Conservation (phyloP, 2,888 invertebrate species). For the Eurytoma adleriae region DNA sequence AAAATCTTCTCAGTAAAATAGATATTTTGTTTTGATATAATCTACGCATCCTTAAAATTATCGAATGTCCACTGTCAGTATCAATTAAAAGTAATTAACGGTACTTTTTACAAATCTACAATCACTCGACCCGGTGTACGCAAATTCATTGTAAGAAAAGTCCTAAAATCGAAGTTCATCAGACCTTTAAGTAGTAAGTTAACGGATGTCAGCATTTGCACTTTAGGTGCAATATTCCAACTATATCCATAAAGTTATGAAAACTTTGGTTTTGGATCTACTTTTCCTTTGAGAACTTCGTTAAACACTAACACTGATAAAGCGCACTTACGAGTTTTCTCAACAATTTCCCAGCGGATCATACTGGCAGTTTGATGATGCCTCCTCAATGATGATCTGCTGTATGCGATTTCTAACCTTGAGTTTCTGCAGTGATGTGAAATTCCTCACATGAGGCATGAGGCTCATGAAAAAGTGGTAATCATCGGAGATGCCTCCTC, state of each 20-base stretch:
- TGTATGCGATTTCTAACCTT: slow-evolving; percentile 56
- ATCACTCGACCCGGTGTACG: background rate
- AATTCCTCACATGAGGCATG: slow-evolving; percentile 54
- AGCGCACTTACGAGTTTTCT: slow-evolving; percentile 1
- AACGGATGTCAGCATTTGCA: background rate
- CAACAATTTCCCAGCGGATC: slow-evolving; percentile 56
- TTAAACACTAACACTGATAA: background rate
- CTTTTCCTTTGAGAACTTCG: too few species aligned
- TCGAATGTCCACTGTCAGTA: background rate
- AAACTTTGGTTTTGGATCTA: slow-evolving; percentile 13
- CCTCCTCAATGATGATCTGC: slow-evolving; percentile 57
- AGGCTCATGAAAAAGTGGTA: slow-evolving; percentile 59
- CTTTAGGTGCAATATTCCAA: background rate
- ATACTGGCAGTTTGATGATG: slow-evolving; percentile 41
- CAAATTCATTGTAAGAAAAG: background rate
- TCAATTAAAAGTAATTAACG: background rate
- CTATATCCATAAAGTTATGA: background rate
- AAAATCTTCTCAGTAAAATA: slow-evolving; percentile 36
- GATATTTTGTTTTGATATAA: background rate
- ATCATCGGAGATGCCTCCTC: slow-evolving; percentile 57
- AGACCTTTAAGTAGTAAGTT: background rate
- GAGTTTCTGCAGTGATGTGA: slow-evolving; percentile 54
- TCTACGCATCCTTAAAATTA: background rate
- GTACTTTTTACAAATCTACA: background rate
- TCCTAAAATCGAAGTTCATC: background rate